Base-by-base conservation (phyloP, 2,797 vertebrate species). In the Pseudopleuronectes americanus region DNA sequence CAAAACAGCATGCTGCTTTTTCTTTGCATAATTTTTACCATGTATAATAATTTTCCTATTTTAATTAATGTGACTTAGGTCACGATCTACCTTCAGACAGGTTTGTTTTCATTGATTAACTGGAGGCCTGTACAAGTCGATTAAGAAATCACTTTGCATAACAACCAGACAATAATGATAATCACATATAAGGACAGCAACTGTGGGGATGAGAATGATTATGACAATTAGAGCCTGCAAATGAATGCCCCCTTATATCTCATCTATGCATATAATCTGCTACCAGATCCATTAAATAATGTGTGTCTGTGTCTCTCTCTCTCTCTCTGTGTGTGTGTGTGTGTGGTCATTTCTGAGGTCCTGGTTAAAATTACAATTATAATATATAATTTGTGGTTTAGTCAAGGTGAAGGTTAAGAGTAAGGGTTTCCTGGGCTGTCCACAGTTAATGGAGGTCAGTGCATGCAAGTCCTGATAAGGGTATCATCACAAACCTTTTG, bases 211-310 rank as follows among this genome's bases (percentile, higher is more conserved):
- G 74, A 76, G 68, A 65, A 77, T 71, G 71, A 83, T 81, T 64
- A 75, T 68, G 61, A 57, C 74, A 83, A 80, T 79, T 77, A 84
- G 63, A 70, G 66, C 6, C 52, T 70, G 58, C 28, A 71, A 82
- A 86, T 83, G 70, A 69, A 84, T 82, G 41, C 64, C 47, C 64
- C 57, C 66, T 82, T 77, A 71, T 64, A 80, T 73, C 41, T 76
- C 57, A 71, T 81, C 83, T 64, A 68, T 2, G 1, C 49, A 41
- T 38, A 64, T 43, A 56, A 81, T 69, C 38, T 77, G 68, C 71
- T 33, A 48, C 64, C 47, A 62, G 52, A 79, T 63, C 62, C 71
- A 81, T 76, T 33, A 68, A 67, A 72, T 63, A 45, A 75, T 47
- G 45, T 47, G 43, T 16, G 43, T 19, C 2, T 47, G 45, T 47